Evolutionary conservation across 2,888 invertebrate species (phyloP).

Genomic region (Cybosia mesomella): DNA sequence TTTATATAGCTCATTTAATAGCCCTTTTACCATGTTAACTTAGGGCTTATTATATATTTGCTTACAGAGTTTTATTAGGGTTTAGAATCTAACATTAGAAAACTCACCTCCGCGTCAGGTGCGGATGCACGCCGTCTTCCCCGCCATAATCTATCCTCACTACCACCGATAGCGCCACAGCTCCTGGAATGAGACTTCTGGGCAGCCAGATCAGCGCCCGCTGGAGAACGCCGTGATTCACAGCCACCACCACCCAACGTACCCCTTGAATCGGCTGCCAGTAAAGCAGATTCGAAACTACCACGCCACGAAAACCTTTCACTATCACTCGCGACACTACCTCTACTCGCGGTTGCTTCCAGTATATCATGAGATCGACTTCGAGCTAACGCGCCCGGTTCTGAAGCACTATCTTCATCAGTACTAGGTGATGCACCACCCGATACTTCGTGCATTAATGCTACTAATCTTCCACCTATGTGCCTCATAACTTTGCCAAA

Average conservation of each 20-base stretch:
- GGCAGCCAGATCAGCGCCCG: constrained; percentile 93
- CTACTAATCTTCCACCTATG: constrained; percentile 94
- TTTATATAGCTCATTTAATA: too few species aligned
- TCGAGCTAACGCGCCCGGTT: constrained; percentile 89
- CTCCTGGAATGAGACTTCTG: constrained; percentile 93
- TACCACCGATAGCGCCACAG: constrained; percentile 94
- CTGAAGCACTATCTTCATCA: constrained; percentile 91
- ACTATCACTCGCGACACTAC: constrained; percentile 93
- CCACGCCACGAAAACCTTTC: constrained; percentile 97
- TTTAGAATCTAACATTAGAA: neutral
- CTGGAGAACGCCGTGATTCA: constrained; percentile 93
- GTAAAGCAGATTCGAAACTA: constrained; percentile 96
- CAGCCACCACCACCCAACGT: constrained; percentile 90
- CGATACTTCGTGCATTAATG: constrained; percentile 96
- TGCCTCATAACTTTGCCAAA: constrained; percentile 97
- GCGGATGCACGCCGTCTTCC: constrained; percentile 81
- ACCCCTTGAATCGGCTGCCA: constrained; percentile 95
- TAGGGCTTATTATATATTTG: neutral
- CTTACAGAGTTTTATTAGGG: neutral
- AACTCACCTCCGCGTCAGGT: constrained; percentile 82
- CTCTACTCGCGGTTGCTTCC: constrained; percentile 86
- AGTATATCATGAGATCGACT: constrained; percentile 94
- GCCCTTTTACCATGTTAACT: neutral
- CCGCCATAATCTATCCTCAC: constrained; percentile 85
- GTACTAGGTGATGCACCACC: constrained; percentile 92